phyloP scores from a whole-genome alignment of 2,888 invertebrate species.

The Sphinx pinastri region DNA sequence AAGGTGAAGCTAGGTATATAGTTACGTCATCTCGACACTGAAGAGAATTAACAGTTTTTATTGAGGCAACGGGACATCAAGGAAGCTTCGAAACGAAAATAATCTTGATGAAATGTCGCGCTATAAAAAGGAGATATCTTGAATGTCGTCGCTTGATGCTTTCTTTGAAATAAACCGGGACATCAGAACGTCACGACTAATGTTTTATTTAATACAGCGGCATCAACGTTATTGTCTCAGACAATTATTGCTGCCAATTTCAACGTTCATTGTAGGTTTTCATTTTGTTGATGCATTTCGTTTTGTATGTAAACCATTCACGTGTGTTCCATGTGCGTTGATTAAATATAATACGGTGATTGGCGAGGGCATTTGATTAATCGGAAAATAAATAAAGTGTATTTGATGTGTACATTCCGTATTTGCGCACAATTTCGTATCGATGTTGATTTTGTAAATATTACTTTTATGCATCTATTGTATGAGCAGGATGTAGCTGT shows the following conservation, averaged over 20 bases:
- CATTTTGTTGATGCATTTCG: conserved; percentile 40
- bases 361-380: conserved; percentile 21
- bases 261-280: conserved; percentile 32
- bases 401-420: conserved; percentile 15
- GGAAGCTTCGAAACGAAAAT: conserved; percentile 67
- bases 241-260: conserved; percentile 51
- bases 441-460: conserved; percentile 19
- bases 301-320: conserved; percentile 28
- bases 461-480: conserved; percentile 5
- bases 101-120: conserved; percentile 75
- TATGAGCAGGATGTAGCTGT: neutral
- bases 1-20: conserved; percentile 7
- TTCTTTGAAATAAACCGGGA: conserved; percentile 59
- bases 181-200: conserved; percentile 55
- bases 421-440: conserved; percentile 21
- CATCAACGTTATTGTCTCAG: conserved; percentile 62
- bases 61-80: conserved; percentile 55
- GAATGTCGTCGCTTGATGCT: conserved; percentile 51
- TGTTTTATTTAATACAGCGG: conserved; percentile 63
- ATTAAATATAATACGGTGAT: conserved; percentile 15
- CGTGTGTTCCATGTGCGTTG: conserved; percentile 11
- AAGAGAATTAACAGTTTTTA: conserved; percentile 61
- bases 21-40: conserved; percentile 30
- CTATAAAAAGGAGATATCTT: conserved; percentile 66
- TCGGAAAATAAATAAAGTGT: conserved; percentile 24